phyloP scores from a whole-genome alignment of 2,888 invertebrate genomes.

The Belgica antarctica region DNA sequence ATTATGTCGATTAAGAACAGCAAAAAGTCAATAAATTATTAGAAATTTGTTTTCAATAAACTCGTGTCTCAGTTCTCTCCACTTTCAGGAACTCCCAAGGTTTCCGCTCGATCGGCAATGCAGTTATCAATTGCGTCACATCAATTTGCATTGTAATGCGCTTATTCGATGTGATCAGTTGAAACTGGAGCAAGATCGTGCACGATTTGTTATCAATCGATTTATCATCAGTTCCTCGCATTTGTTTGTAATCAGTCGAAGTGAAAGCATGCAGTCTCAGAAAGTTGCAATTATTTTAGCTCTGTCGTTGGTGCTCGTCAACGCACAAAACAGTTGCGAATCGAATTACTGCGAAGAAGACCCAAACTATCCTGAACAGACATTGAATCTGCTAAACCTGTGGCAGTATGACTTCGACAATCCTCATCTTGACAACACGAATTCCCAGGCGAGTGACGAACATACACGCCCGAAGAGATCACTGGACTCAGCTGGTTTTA shows the following conservation, averaged over 20 bases:
- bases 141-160: too few species aligned
- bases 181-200: slow-evolving; percentile 15
- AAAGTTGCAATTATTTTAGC: background rate
- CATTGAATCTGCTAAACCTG: background rate
- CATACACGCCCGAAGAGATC: background rate
- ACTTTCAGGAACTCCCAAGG: too few species aligned
- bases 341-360: background rate
- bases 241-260: background rate
- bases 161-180: too few species aligned
- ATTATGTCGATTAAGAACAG: background rate
- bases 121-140: too few species aligned
- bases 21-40: slow-evolving; percentile 24
- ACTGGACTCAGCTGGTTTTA: background rate
- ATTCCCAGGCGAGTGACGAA: too few species aligned
- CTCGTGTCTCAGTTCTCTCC: background rate
- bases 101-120: too few species aligned
- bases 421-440: background rate
- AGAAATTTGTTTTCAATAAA: slow-evolving; percentile 21
- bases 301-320: background rate
- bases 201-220: background rate
- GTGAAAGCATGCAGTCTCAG: background rate
- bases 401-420: slow-evolving; percentile 6
- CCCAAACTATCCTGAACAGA: slow-evolving; percentile 1
- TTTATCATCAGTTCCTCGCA: background rate
- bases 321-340: background rate